Conservation (phyloP, 2,113 vertebrate genomes). For the Macrotis lagotis region DNA sequence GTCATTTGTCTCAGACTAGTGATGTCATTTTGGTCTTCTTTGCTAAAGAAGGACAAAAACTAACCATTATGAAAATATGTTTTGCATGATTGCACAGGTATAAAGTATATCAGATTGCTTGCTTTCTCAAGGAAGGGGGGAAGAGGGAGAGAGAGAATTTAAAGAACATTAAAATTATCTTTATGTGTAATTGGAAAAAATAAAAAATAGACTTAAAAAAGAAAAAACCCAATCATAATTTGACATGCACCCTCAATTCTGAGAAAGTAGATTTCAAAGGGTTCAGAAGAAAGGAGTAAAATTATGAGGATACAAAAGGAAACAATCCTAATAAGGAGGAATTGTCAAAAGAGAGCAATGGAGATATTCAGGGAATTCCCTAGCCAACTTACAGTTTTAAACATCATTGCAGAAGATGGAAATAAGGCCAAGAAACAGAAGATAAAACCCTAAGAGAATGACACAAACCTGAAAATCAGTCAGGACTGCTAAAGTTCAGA, state of each 20-base stretch:
- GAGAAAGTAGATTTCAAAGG: background rate
- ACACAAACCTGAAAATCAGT: background rate
- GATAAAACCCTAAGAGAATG: background rate
- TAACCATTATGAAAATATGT: no score
- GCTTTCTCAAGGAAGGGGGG: background rate
- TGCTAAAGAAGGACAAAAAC: no score
- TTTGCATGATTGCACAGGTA: background rate
- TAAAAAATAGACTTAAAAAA: background rate
- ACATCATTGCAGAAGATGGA: background rate
- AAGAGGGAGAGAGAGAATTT: no score
- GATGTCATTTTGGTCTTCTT: no score
- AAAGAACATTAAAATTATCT: background rate
- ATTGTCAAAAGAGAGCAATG: background rate
- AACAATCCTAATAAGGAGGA: background rate
- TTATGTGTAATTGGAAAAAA: background rate
- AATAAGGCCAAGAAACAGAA: background rate
- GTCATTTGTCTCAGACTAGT: no score
- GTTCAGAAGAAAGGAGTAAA: background rate
- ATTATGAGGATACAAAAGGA: background rate
- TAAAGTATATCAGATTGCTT: background rate
- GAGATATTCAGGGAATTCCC: background rate
- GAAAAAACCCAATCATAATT: background rate
- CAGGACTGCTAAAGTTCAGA: background rate
- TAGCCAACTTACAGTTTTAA: background rate
- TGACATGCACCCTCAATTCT: background rate